These are phyloP conservation scores for Dunckerocampus dactyliophorus DNA, from an alignment of 2,113 vertebrate species.

Conservation along the genomic window DNA sequence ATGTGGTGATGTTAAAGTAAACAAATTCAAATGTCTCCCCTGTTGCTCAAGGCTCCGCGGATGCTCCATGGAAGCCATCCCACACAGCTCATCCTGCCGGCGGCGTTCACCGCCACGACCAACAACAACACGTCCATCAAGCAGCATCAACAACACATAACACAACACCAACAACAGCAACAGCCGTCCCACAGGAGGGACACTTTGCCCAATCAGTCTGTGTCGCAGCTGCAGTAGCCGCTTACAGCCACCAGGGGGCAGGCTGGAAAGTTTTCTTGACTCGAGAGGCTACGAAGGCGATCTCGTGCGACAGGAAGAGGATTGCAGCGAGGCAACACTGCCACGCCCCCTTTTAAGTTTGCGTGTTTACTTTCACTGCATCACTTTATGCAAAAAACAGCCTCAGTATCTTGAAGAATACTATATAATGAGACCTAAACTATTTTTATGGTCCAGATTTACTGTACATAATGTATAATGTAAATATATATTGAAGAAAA, in stretches of 20 bases:
- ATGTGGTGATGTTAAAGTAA: no score
- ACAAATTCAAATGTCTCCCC: background rate
- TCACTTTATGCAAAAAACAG: background rate
- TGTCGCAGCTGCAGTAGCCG: background rate
- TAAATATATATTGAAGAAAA: background rate
- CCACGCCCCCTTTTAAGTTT: background rate
- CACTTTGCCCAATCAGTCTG: background rate
- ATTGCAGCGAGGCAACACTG: background rate
- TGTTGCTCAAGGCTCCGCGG: background rate
- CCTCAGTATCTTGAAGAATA: background rate
- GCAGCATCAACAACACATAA: no score
- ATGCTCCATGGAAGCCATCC: constrained; percentile 1
- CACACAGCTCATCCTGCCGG: constrained; percentile 9
- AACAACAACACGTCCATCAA: background rate
- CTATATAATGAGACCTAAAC: background rate
- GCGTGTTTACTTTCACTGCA: background rate
- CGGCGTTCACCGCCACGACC: background rate
- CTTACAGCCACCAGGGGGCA: background rate
- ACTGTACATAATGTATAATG: constrained; percentile 5
- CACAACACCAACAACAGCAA: background rate
- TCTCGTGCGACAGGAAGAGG: no score
- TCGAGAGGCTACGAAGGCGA: background rate
- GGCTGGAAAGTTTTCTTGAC: background rate
- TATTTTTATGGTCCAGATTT: background rate
- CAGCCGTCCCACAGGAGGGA: background rate